These are phyloP conservation scores for Asteroscopus sphinx DNA, from an alignment of 2,888 invertebrate genomes.

Conservation along the genomic window DNA sequence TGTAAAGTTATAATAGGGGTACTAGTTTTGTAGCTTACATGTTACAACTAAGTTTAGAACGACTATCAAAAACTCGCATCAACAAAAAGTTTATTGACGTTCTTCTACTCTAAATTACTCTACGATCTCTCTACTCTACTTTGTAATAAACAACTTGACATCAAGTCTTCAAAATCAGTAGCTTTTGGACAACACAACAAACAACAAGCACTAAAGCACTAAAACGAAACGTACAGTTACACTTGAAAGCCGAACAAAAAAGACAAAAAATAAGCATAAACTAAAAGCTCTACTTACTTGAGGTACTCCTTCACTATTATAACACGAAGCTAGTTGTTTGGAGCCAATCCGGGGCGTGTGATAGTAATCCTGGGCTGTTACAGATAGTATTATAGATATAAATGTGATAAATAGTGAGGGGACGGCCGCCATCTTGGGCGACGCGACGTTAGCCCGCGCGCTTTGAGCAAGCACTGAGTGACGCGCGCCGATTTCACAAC, in stretches of 20 bases:
- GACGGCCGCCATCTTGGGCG: slow-evolving; percentile 83
- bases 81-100: slow-evolving; percentile 1
- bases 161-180: slow-evolving; percentile 13
- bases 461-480: slow-evolving; percentile 82
- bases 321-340: slow-evolving; percentile 81
- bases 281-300: slow-evolving; percentile 79
- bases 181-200: slow-evolving; percentile 33
- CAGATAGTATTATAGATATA: slow-evolving; percentile 63
- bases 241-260: slow-evolving; percentile 62
- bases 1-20: slow-evolving; percentile 5
- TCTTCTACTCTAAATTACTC: neutral
- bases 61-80: slow-evolving; percentile 13
- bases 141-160: neutral
- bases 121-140: neutral
- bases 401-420: slow-evolving; percentile 73
- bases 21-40: neutral
- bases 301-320: slow-evolving; percentile 78
- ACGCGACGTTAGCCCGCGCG: slow-evolving; percentile 76
- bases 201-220: slow-evolving; percentile 38
- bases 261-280: slow-evolving; percentile 68
- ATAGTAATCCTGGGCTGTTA: slow-evolving; percentile 77
- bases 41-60: slow-evolving; percentile 11
- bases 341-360: slow-evolving; percentile 78
- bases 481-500: slow-evolving; percentile 80
- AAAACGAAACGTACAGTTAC: slow-evolving; percentile 51